Evolutionary conservation across 2,888 invertebrate species (phyloP).

Genomic region (Rosalia funebris): DNA sequence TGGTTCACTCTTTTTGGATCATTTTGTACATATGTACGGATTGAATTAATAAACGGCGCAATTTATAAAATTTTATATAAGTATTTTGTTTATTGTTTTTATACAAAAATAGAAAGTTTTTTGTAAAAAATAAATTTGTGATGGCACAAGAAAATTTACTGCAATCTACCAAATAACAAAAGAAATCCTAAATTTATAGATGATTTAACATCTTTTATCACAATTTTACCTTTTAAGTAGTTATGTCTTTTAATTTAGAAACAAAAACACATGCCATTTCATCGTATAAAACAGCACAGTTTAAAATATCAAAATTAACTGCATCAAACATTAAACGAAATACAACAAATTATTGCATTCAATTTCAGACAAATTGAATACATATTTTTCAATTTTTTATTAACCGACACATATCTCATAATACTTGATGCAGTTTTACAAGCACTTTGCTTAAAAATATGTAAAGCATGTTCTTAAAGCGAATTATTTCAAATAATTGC

Average conservation of each 20-base stretch:
- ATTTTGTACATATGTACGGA: neutral
- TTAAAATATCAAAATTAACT: constrained; percentile 43
- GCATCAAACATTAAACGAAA: constrained; percentile 16
- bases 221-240: constrained; percentile 49
- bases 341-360: neutral
- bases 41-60: neutral
- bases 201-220: constrained; percentile 50
- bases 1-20: neutral
- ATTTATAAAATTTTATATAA: neutral
- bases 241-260: constrained; percentile 46
- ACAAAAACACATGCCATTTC: constrained; percentile 55
- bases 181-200: constrained; percentile 41
- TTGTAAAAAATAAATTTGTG: constrained; percentile 42
- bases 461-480: constrained; percentile 58
- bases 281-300: constrained; percentile 58
- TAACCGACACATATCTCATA: too few species aligned
- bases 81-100: constrained; percentile 9
- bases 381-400: too few species aligned
- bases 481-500: constrained; percentile 63
- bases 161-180: constrained; percentile 20
- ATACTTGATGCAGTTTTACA: constrained; percentile 26
- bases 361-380: too few species aligned
- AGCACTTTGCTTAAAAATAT: constrained; percentile 37
- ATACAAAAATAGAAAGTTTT: constrained; percentile 34
- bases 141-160: constrained; percentile 54